Evolutionary conservation across 2,888 invertebrate species (phyloP), one percentile per base, ranked within the genome.

Genomic region (Diogma glabrata): DNA sequence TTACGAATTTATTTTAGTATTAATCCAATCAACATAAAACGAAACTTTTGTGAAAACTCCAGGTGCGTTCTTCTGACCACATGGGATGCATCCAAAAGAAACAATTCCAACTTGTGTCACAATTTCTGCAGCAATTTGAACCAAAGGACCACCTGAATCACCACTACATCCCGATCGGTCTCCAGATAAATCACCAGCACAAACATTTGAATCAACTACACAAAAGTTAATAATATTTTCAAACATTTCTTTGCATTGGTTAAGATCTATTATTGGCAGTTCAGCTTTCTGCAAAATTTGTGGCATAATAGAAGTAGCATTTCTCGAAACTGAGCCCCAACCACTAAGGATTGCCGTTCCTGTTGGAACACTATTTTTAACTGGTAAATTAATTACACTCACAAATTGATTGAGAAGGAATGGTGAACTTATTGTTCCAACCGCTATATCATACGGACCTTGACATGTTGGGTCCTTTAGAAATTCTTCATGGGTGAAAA

Each of bases 1-100:
- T n/a, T n/a, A n/a, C n/a, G n/a, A n/a, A n/a, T n/a, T n/a, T n/a
- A 49, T 20, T 22, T 19, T 36, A 14, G 20, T 23, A 22, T 23
- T 23, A n/a, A 50, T 50, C 50, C 50, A 50, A 19, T 43, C 43
- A 22, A 43, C 14, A 24, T 50, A 50, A 4, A 40, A 38, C 8
- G 50, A 50, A 4, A 50, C 50, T 16, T 28, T 38, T 3, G 24
- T 33, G 19, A 26, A 50, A 1, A 50, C 43, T 8, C 17, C 38
- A 7, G 50, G 50, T 2, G 24, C 14, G n/a, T 40, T 40, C 4
- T 23, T n/a, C n/a, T 10, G 19, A 7, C 50, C 50, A 8, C 50
- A 50, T 17, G 38, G 38, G 16, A 38, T 19, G 9, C 17, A 24
- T 14, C 50, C 50, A 12, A 28, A 50, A 3, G 36, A 38, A 9